Conservation (phyloP, 2,113 vertebrate species). For the Amblyornis subalaris region DNA sequence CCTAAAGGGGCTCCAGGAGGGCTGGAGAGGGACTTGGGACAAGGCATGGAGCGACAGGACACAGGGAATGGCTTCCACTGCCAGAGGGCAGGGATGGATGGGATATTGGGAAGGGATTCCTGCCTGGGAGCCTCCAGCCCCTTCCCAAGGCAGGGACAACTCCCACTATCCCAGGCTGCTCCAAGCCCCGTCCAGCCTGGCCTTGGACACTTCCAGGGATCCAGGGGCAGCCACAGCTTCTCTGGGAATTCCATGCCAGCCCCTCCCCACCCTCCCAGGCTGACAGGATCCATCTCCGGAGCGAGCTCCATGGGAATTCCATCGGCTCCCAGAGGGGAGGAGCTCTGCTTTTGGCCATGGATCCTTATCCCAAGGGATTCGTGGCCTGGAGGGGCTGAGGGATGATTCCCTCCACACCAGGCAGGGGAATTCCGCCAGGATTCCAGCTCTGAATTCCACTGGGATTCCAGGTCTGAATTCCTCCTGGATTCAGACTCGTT, state of each 20-base stretch:
- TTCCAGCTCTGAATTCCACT: too few relatives aligned
- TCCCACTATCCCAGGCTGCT: too few relatives aligned
- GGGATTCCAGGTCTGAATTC: too few relatives aligned
- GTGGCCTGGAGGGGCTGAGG: background rate
- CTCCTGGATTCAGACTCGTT: background rate
- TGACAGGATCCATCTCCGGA: background rate
- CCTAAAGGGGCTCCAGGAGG: background rate
- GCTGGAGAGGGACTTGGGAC: background rate
- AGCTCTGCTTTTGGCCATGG: background rate
- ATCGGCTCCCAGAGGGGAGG: background rate
- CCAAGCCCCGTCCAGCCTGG: too few relatives aligned
- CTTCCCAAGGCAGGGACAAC: too few relatives aligned
- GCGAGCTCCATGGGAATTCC: background rate
- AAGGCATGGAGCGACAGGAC: too few relatives aligned
- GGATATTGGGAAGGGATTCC: background rate
- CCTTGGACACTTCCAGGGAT: background rate
- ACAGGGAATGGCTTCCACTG: background rate
- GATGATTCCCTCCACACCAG: background rate
- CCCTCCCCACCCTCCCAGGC: background rate
- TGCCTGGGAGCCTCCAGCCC: background rate
- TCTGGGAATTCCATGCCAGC: background rate
- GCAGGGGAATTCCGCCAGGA: background rate
- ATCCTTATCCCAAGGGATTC: slow-evolving; percentile 1
- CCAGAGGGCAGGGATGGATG: background rate
- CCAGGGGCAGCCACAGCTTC: background rate